Conservation (phyloP, 2,113 vertebrate genomes). For the Ammodramus savannarum region DNA sequence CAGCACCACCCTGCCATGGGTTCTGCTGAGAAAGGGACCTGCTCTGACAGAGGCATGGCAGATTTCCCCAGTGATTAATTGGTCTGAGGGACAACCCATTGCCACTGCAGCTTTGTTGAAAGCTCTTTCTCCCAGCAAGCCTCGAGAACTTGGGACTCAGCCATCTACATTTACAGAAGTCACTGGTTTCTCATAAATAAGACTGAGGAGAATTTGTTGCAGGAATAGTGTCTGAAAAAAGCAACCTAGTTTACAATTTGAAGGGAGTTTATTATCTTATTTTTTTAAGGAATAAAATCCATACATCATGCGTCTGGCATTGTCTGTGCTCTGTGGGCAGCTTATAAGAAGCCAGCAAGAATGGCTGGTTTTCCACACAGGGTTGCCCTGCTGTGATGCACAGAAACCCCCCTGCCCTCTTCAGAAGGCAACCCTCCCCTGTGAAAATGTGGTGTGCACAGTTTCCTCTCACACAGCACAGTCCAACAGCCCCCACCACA, state of each 20-base stretch:
- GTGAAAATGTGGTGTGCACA: background rate
- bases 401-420: background rate
- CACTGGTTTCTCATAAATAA: constrained; percentile 31
- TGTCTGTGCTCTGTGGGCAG: constrained; percentile 57
- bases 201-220: constrained; percentile 19
- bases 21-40: background rate
- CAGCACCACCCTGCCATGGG: background rate
- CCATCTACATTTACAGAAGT: constrained; percentile 27
- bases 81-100: background rate
- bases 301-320: constrained; percentile 26
- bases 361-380: constrained; percentile 17
- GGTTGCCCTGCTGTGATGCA: constrained; percentile 21
- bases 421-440: background rate
- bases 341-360: constrained; percentile 25
- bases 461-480: background rate
- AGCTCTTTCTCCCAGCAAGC: constrained; percentile 12
- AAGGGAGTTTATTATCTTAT: background rate
- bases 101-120: background rate
- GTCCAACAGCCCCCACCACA: background rate
- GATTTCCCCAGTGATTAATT: background rate
- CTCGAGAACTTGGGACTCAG: background rate
- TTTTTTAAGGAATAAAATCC: constrained; percentile 3
- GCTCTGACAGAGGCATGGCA: background rate
- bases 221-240: background rate
- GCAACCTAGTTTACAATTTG: constrained; percentile 27